Evolutionary conservation across 2,888 invertebrate species (phyloP).

Genomic region (Shargacucullia verbasci): DNA sequence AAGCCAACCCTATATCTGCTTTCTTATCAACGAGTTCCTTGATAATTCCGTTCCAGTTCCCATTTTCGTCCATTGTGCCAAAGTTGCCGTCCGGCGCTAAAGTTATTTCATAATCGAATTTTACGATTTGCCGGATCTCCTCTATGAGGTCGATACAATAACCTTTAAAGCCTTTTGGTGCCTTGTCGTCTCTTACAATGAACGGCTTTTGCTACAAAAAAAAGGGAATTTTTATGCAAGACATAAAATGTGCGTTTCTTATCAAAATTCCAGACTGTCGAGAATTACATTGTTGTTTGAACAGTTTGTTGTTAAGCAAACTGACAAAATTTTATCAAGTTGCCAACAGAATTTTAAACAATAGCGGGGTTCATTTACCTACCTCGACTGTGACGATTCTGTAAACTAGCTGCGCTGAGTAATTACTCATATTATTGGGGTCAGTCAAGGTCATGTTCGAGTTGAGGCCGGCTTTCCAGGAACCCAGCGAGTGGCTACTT

Average conservation of each 20-base stretch:
- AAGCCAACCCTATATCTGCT: slow-evolving; percentile 98
- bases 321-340: slow-evolving; percentile 73
- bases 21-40: slow-evolving; percentile 94
- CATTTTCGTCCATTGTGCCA: slow-evolving; percentile 96
- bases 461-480: slow-evolving; percentile 94
- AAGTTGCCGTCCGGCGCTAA: slow-evolving; percentile 94
- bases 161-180: slow-evolving; percentile 92
- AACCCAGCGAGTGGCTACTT: slow-evolving; percentile 92
- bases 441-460: slow-evolving; percentile 91
- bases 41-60: slow-evolving; percentile 96
- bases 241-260: slow-evolving; percentile 42
- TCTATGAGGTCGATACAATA: slow-evolving; percentile 98
- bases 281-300: slow-evolving; percentile 69
- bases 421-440: slow-evolving; percentile 91
- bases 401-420: slow-evolving; percentile 95
- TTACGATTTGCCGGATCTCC: slow-evolving; percentile 94
- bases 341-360: slow-evolving; percentile 72
- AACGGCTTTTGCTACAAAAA: slow-evolving; percentile 94
- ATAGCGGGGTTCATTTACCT: slow-evolving; percentile 82
- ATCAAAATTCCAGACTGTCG: slow-evolving; percentile 61
- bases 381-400: slow-evolving; percentile 95
- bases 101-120: slow-evolving; percentile 97
- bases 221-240: slow-evolving; percentile 14
- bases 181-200: slow-evolving; percentile 91
- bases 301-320: slow-evolving; percentile 76